These are phyloP conservation scores for Parapsyche elsis DNA, from an alignment of 1,140 invertebrate species.

Conservation along the genomic window DNA sequence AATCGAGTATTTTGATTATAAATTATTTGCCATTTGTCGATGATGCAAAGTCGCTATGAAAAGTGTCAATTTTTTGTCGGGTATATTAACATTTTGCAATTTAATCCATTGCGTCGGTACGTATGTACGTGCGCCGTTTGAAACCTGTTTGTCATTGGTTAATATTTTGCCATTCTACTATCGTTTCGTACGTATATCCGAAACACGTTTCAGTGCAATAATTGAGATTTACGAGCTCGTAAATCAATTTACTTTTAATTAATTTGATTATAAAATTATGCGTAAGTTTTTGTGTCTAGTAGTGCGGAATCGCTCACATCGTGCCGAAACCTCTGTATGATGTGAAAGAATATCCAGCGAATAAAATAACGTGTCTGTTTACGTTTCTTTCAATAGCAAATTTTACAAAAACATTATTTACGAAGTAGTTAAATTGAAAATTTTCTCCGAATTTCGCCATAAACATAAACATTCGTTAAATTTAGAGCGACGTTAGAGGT, in stretches of 20 bases:
- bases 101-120: not conserved
- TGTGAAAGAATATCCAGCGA: too few relatives aligned
- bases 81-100: not conserved
- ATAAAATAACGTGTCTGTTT: too few relatives aligned
- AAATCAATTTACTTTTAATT: slow-evolving; percentile 24
- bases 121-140: not conserved
- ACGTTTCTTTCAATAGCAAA: too few relatives aligned
- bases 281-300: not conserved
- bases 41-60: too few relatives aligned
- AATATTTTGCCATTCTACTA: slow-evolving; percentile 26
- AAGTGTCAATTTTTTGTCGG: too few relatives aligned
- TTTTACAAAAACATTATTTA: too few relatives aligned
- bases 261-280: slow-evolving; percentile 31
- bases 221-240: slow-evolving; percentile 24
- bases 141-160: slow-evolving; percentile 23
- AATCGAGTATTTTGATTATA: not conserved
- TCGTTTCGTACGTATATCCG: not conserved
- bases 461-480: too few relatives aligned
- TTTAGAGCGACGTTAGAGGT: too few relatives aligned
- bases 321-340: too few relatives aligned
- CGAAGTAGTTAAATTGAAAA: too few relatives aligned
- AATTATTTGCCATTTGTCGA: too few relatives aligned
- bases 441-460: too few relatives aligned
- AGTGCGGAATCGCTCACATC: not conserved
- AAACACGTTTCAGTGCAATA: slow-evolving; percentile 28